Conservation (phyloP, 1,140 invertebrate genomes). For the Pseudobourletiella spinata region DNA sequence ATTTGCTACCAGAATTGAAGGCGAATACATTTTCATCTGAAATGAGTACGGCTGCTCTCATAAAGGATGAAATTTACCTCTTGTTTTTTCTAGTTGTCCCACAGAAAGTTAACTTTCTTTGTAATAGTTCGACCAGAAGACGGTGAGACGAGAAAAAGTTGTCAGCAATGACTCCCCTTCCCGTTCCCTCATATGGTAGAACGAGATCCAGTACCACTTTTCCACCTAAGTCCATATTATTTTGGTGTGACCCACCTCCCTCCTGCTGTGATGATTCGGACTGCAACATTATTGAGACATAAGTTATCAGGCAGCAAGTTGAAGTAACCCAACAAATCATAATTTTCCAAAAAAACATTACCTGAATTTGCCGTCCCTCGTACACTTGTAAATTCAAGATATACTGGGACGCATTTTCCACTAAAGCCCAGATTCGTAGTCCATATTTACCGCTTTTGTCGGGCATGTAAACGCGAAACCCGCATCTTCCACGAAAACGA, state of each 20-base stretch:
- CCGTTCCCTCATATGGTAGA: background rate
- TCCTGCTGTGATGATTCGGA: too few species aligned
- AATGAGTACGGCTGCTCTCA: background rate
- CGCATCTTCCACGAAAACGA: slow-evolving; percentile 31
- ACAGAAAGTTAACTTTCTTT: background rate
- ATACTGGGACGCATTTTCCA: background rate
- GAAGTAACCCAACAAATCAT: too few species aligned
- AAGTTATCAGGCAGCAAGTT: too few species aligned
- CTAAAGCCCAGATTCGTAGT: slow-evolving; percentile 28
- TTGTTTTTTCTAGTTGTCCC: background rate
- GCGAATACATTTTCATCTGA: background rate
- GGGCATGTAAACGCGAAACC: slow-evolving; percentile 40
- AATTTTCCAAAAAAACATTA: too few species aligned
- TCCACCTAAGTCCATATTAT: background rate
- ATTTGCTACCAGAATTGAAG: background rate
- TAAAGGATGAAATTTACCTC: background rate
- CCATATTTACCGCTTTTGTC: slow-evolving; percentile 38
- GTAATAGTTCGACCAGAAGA: background rate
- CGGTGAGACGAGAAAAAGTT: background rate
- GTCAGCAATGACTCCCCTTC: background rate
- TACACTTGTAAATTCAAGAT: background rate
- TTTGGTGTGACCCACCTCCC: too few species aligned
- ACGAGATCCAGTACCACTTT: background rate
- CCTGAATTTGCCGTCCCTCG: background rate
- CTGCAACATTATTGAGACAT: too few species aligned